Base-by-base conservation (phyloP, 2,113 vertebrate species). In the Cephalopholis sonnerati region DNA sequence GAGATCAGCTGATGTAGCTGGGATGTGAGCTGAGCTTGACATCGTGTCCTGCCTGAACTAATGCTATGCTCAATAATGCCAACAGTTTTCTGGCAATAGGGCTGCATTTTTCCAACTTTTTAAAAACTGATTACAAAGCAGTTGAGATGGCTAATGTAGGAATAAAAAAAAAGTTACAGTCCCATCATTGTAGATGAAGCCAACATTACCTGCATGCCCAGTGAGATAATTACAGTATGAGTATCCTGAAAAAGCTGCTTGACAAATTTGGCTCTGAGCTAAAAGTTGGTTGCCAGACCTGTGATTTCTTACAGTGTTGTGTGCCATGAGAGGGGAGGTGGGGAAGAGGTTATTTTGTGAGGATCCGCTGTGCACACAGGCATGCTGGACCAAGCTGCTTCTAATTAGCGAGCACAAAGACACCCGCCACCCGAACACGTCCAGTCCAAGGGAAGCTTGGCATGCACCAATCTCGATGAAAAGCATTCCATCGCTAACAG, bases 321-420 rank as follows among this genome's bases (percentile, higher is more conserved):
- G 58, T 73, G 77, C 72, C n/a, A 70, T 20, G 59, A 64, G 64
- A 59, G 54, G 70, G 57, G 75, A 72, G 74, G 22, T 65, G 29
- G 62, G 41, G 67, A 54, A 39, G 69, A 81, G 74, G 75, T 84
- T 69, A 79, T 64, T 83, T 73, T 55, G 48, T 13, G 41, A 58
- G 39, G 83, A 81, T 74, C 74, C 24, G 17, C 76, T 76, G 73
- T 62, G 61, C 66, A 62, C 74, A 72, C 70, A 75, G 79, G 44
- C 79, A 65, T 71, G 54, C 62, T 85, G 82, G 65, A 81, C 79
- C 61, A 62, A 89, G 82, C 88, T 87, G 85, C 72, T 82, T 86
- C 79, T 88, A 90, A 91, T 92, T 89, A 91, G 87, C 22, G 62
- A 83, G 27, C 90, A 93, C 87, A 91, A 85, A 88, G 77, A 90